Conservation (phyloP, 2,888 invertebrate species). For the Watsonalla cultraria region DNA sequence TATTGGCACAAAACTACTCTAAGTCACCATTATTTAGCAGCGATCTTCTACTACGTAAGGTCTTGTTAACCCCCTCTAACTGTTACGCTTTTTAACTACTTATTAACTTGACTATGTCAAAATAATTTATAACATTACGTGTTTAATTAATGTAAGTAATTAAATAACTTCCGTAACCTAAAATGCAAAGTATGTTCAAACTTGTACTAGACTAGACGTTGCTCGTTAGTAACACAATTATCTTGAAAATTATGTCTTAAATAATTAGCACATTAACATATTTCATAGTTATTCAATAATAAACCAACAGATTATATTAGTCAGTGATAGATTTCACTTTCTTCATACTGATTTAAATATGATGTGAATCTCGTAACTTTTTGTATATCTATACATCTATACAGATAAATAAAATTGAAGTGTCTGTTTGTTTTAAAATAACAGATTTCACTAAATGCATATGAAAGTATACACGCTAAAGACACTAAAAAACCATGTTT, state of each 20-base stretch:
- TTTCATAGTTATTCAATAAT: conserved; percentile 9
- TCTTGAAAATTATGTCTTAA: conserved; percentile 14
- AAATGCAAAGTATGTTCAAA: background rate
- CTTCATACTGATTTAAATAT: background rate
- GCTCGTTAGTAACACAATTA: conserved; percentile 9
- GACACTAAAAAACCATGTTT: no score
- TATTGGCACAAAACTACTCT: no score
- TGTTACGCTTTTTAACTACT: no score
- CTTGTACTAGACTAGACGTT: background rate
- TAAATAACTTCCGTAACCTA: background rate
- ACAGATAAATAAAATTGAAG: no score
- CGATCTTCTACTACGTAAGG: no score
- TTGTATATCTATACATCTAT: no score
- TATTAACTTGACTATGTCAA: no score
- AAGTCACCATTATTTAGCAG: no score
- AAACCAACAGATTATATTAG: conserved; percentile 13
- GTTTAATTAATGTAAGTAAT: background rate
- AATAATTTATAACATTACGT: background rate
- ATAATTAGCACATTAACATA: conserved; percentile 11
- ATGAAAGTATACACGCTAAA: no score
- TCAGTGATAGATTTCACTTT: conserved; percentile 1
- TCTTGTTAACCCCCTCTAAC: no score
- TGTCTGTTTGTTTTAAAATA: no score
- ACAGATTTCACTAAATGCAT: no score
- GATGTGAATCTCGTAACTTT: background rate